phyloP scores from a whole-genome alignment of 1,140 invertebrate genomes.

The Leptoteleia sp. region DNA sequence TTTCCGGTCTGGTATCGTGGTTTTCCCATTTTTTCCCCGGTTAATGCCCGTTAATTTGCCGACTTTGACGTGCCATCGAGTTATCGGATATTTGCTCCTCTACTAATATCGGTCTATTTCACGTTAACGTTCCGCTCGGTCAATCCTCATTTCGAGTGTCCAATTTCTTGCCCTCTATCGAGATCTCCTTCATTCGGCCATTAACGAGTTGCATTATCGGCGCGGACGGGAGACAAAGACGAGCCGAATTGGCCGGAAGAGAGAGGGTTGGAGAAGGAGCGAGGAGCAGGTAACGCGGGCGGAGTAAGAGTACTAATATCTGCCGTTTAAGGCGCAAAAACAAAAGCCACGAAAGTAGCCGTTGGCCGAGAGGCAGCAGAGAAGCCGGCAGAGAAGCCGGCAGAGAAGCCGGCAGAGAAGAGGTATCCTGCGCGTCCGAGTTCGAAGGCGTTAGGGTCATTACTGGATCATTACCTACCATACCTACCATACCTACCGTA shows the following conservation, averaged over 20 bases:
- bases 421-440: constrained; percentile 62
- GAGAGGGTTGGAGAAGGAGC: no score
- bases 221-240: constrained; percentile 23
- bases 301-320: constrained; percentile 69
- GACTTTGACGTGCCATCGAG: not conserved
- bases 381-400: no score
- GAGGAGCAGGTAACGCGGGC: constrained; percentile 1
- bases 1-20: no score
- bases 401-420: constrained; percentile 26
- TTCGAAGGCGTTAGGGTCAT: constrained; percentile 78
- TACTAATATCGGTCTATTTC: not conserved
- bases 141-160: constrained; percentile 16
- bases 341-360: constrained; percentile 66
- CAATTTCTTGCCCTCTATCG: constrained; percentile 15
- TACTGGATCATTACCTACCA: constrained; percentile 80
- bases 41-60: constrained; percentile 13
- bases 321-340: constrained; percentile 75
- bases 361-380: constrained; percentile 34
- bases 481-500: constrained; percentile 79
- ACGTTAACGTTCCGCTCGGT: constrained; percentile 6
- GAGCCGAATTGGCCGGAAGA: not conserved
- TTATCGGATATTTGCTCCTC: not conserved
- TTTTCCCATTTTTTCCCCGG: not conserved
- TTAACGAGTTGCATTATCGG: constrained; percentile 74
- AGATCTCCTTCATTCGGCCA: constrained; percentile 60